These are phyloP conservation scores for Prionace glauca DNA, from an alignment of 2,797 vertebrate species.

Conservation along the genomic window DNA sequence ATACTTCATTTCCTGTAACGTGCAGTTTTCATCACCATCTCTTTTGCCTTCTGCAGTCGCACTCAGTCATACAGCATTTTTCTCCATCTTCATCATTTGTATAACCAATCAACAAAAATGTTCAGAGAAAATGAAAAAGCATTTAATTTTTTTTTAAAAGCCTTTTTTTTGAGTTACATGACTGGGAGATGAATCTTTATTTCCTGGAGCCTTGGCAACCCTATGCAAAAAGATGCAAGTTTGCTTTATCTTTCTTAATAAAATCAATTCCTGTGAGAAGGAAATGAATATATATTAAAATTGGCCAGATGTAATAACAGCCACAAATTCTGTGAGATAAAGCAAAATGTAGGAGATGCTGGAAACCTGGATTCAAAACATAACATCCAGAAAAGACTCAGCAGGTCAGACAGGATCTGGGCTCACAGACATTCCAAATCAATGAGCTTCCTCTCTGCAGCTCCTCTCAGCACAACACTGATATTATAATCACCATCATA, in stretches of 20 bases:
- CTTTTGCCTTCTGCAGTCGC: background rate
- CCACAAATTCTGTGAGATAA: background rate
- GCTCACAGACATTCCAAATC: too few species aligned
- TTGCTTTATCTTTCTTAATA: background rate
- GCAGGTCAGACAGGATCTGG: too few species aligned
- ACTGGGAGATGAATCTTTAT: background rate
- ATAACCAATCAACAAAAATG: background rate
- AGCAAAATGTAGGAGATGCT: background rate
- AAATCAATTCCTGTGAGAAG: slow-evolving; percentile 7
- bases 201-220: background rate
- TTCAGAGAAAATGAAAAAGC: background rate
- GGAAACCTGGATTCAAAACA: background rate
- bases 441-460: too few species aligned
- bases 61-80: background rate
- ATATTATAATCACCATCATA: too few species aligned
- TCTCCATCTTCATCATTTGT: background rate
- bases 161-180: background rate
- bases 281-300: background rate
- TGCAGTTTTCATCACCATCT: background rate
- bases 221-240: background rate
- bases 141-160: background rate
- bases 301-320: background rate
- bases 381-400: background rate
- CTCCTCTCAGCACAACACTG: background rate
- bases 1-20: background rate